Conservation (phyloP, 2,113 vertebrate genomes). For the Psammodynastes pulverulentus region DNA sequence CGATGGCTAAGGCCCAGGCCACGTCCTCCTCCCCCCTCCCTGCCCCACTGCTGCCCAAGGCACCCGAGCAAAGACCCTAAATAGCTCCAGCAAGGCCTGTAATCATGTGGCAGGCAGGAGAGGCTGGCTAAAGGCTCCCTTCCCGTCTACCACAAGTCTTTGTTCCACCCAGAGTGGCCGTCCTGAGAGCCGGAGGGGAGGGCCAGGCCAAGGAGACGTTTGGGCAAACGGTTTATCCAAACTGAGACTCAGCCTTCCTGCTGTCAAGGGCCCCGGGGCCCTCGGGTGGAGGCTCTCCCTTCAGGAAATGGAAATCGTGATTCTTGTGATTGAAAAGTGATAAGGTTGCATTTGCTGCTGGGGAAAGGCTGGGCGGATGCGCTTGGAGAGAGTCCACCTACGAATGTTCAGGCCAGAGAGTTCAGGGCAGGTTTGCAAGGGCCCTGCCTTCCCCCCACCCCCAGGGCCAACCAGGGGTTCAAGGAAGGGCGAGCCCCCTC, state of each 20-base stretch:
- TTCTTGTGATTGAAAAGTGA: not conserved
- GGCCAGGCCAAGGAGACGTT: not conserved
- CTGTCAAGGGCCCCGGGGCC: not conserved
- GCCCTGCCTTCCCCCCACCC: not conserved
- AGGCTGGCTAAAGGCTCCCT: not conserved
- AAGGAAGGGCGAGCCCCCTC: not conserved
- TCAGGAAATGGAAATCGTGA: not conserved
- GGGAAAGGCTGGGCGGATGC: not conserved
- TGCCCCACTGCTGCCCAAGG: not conserved
- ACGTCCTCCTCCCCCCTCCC: not conserved
- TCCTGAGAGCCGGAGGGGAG: not conserved
- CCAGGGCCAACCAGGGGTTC: not conserved
- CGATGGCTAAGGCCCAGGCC: not conserved
- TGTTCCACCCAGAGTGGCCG: not conserved
- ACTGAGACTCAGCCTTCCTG: not conserved
- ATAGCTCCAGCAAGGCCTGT: not conserved
- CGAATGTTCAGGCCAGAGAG: not conserved
- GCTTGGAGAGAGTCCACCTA: not conserved
- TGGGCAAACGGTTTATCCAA: not conserved
- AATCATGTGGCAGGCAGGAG: not conserved
- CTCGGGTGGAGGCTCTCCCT: not conserved
- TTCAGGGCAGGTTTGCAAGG: not conserved
- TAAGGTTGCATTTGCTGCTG: not conserved
- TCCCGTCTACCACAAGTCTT: not conserved
- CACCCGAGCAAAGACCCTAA: not conserved